These are phyloP conservation scores for Distichodus sexfasciatus DNA, from an alignment of 2,797 vertebrate species.

Conservation along the genomic window DNA sequence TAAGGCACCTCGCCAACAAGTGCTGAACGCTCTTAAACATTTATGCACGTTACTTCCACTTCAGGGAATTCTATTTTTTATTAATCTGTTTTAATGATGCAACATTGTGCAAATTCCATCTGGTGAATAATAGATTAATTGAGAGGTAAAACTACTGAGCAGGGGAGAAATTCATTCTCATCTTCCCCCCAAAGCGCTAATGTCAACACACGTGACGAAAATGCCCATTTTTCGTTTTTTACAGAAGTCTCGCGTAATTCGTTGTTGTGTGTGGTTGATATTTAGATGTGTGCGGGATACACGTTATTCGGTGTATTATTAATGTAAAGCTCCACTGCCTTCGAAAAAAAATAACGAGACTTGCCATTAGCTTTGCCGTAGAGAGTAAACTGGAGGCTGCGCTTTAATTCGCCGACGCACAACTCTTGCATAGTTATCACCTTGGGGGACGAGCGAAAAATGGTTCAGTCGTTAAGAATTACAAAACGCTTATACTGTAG, in stretches of 20 bases:
- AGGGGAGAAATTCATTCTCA: conserved; percentile 49
- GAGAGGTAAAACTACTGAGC: conserved; percentile 56
- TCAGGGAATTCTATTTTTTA: conserved; percentile 67
- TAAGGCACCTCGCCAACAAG: conserved; percentile 56
- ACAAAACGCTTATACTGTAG: conserved; percentile 64
- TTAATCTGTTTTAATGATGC: conserved; percentile 74
- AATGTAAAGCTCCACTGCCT: conserved; percentile 56
- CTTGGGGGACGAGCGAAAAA: conserved; percentile 64
- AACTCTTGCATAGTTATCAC: conserved; percentile 61
- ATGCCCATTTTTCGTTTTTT: conserved; percentile 45
- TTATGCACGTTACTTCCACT: conserved; percentile 72
- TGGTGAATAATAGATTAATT: conserved; percentile 73
- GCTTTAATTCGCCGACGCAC: conserved; percentile 62
- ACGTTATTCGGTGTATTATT: conserved; percentile 37
- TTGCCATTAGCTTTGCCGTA: conserved; percentile 63
- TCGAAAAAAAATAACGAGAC: conserved; percentile 60
- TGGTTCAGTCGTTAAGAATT: conserved; percentile 61
- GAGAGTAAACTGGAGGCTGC: conserved; percentile 68
- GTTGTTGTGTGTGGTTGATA: too few species aligned
- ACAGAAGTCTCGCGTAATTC: too few species aligned
- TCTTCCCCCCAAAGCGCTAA: conserved; percentile 52
- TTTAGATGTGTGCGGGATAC: too few species aligned
- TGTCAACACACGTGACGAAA: conserved; percentile 40
- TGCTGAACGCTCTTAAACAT: conserved; percentile 69
- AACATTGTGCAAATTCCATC: conserved; percentile 71